Conservation (phyloP, 2,797 vertebrate species). For the Champsocephalus gunnari region DNA sequence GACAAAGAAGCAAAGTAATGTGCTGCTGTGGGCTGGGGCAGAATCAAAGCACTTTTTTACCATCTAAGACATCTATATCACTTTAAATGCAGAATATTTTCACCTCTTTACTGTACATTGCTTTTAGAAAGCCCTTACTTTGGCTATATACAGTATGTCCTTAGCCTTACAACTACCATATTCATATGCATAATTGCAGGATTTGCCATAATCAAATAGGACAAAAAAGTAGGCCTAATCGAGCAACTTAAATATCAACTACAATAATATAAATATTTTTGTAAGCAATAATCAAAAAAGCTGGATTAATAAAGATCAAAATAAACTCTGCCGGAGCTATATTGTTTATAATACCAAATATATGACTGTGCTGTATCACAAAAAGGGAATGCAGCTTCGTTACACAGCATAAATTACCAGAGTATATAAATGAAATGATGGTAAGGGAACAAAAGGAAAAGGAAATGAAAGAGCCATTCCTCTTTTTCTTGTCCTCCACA, state of each 20-base stretch:
- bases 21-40: too few relatives aligned
- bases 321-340: neutral
- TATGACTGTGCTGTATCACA: neutral
- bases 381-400: neutral
- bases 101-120: too few relatives aligned
- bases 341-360: slow-evolving; percentile 2
- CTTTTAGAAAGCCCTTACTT: too few relatives aligned
- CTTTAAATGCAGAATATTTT: too few relatives aligned
- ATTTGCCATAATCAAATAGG: too few relatives aligned
- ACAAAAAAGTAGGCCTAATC: neutral
- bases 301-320: neutral
- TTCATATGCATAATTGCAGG: too few relatives aligned
- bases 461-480: neutral
- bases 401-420: neutral
- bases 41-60: too few relatives aligned
- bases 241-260: neutral
- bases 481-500: neutral
- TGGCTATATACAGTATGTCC: too few relatives aligned
- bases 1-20: too few relatives aligned
- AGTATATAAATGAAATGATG: too few relatives aligned
- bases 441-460: neutral
- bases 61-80: too few relatives aligned
- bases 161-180: too few relatives aligned
- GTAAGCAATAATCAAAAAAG: neutral
- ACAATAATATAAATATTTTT: neutral